Evolutionary conservation across 2,797 vertebrate species (phyloP), one percentile per base, ranked within the genome.

Genomic region (Sebastes matsubarae): DNA sequence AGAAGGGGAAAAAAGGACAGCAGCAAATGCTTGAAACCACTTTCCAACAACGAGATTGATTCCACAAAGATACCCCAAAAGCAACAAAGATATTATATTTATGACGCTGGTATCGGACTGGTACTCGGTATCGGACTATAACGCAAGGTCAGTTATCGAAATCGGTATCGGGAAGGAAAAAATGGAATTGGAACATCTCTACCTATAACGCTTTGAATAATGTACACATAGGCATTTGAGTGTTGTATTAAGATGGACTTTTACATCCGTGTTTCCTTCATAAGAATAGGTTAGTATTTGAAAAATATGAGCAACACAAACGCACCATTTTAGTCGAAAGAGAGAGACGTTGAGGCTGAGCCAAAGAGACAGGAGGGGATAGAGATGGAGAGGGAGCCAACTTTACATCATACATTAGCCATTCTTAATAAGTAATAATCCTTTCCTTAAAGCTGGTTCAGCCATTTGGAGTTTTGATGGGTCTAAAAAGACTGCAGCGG

Each of bases 341-440:
- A 68, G 65, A 75, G 70, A 81, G 70, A 61, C 66, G 60, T 9
- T 70, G 68, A 80, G 10, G 14, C 58, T 69, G 70, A 92, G 89
- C 89, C 83, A 89, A 77, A 79, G 61, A 80, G 80, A 82, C 68
- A 65, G 81, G 77, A 67, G 50, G 25, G 69, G 76, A 74, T 46
- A 60, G 63, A 59, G 76, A 74, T 30, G 68, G 70, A 32, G 75
- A 68, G n/a, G 59, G 46, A 83, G 90, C 80, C 89, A 89, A 91
- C 82, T 87, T 84, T 85, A 87, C 86, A 91, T 93, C 93, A 91
- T 91, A 90, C 82, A 89, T 91, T 91, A 89, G 80, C 86, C 77
- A 80, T 86, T 89, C 87, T 93, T 92, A 94, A 93, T 93, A 93
- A 94, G 92, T 93, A 86, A 94, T 94, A 91, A 91, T 91, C 80